Evolutionary conservation across 2,888 invertebrate species (phyloP).

Genomic region (Thymelicus sylvestris): DNA sequence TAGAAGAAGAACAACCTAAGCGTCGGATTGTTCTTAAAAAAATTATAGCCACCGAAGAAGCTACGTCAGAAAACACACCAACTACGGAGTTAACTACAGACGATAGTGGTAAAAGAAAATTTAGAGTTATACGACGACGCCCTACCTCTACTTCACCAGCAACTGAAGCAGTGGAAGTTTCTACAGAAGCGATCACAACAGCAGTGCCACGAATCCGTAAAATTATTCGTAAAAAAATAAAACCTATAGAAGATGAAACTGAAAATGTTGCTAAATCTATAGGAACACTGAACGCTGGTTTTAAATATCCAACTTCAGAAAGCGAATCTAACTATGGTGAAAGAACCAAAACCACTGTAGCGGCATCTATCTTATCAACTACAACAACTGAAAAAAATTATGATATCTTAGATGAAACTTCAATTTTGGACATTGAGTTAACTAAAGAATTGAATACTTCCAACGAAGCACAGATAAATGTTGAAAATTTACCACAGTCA

Average conservation of each 20-base stretch:
- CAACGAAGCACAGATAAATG: neutral
- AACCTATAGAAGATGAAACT: conserved; percentile 57
- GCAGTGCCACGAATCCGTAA: conserved; percentile 64
- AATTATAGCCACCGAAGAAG: conserved; percentile 48
- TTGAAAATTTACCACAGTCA: conserved; percentile 39
- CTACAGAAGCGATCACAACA: conserved; percentile 47
- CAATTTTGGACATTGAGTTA: conserved; percentile 23
- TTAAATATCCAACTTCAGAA: conserved; percentile 55
- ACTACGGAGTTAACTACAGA: conserved; percentile 60
- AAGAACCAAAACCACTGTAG: conserved; percentile 53
- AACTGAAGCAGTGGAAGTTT: conserved; percentile 43
- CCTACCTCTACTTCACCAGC: conserved; percentile 58
- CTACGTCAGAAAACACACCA: conserved; percentile 51
- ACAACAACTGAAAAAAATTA: conserved; percentile 47
- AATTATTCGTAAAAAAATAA: conserved; percentile 72
- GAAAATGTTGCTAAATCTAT: conserved; percentile 59
- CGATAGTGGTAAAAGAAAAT: conserved; percentile 66
- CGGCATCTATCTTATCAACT: conserved; percentile 35
- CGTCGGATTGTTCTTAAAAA: conserved; percentile 34
- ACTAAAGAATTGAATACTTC: conserved; percentile 6
- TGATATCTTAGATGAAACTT: conserved; percentile 24
- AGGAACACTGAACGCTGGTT: conserved; percentile 54
- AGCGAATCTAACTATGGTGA: conserved; percentile 71
- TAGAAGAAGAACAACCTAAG: conserved; percentile 45
- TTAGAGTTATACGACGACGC: conserved; percentile 68